Evolutionary conservation across 1,140 invertebrate genomes (phyloP), one percentile per base, ranked within the genome.

Genomic region (Doryteuthis pealeii): DNA sequence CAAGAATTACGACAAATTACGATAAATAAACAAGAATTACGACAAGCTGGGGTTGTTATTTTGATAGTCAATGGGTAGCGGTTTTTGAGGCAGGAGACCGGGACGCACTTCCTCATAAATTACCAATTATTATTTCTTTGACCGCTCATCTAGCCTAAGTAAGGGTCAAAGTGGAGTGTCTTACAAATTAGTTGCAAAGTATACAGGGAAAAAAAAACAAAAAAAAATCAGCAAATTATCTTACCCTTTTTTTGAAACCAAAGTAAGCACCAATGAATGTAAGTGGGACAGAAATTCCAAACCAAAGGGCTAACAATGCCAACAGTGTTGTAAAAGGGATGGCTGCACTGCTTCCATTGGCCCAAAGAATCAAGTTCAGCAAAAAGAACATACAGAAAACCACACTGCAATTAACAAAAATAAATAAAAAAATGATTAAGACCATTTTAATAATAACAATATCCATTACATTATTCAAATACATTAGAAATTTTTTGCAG

Each of bases 181-280:
- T 49, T 49, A 49, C 12, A 15, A 49, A 49, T 49, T 22, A 49
- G 22, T 15, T 49, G 22, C 12, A 49, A 15, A 1, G 22, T 49
- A 49, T 49, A 15, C 45, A 8, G 18, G 5, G 10, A n/a, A 6
- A 6, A 62, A 22, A 62, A 62, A 62, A 18, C 10, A 62, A 62
- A 62, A n/a, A n/a, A n/a, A n/a, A n/a, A n/a, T n/a, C n/a, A n/a
- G n/a, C n/a, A n/a, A n/a, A 2, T 15, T 22, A 0, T 90, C 90
- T 91, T 89, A 96, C 95, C 88, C 95, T 90, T 89, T 97, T 98
- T 83, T 96, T 95, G 87, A 99, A 99, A 78, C 98, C 98, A 88
- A 99, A 98, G 89, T 97, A 99, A 40, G 98, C 95, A 12, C 98
- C 98, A 77, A 99, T 92, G 89, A 99, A 99, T 10, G 96, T 99